Evolutionary conservation across 2,888 invertebrate genomes (phyloP).

Genomic region (Drosophila paranaensis): DNA sequence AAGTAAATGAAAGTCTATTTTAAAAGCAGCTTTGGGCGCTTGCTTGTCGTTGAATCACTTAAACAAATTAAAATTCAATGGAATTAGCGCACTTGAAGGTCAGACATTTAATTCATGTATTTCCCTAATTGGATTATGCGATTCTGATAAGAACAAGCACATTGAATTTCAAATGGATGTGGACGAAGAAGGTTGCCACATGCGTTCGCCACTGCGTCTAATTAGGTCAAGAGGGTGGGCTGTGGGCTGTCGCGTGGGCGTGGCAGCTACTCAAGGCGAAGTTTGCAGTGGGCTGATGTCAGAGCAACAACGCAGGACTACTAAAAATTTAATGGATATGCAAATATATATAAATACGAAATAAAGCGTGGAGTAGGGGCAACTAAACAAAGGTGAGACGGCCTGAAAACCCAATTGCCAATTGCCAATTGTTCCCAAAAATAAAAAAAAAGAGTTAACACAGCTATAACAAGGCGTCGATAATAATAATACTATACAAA

Average conservation of each 20-base stretch:
- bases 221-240: conserved; percentile 44
- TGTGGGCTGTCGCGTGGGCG: background rate
- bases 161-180: conserved; percentile 43
- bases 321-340: conserved; percentile 73
- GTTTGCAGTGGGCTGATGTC: conserved; percentile 61
- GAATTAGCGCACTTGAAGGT: conserved; percentile 23
- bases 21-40: background rate
- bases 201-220: conserved; percentile 50
- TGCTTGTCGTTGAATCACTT: background rate
- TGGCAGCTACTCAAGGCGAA: conserved; percentile 30
- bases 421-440: conserved; percentile 63
- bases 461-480: conserved; percentile 16
- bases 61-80: conserved; percentile 9
- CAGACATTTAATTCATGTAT: conserved; percentile 36
- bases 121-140: conserved; percentile 52
- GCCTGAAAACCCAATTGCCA: conserved; percentile 41
- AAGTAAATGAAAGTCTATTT: background rate
- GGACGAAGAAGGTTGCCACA: conserved; percentile 37
- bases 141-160: conserved; percentile 53
- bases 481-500: conserved; percentile 24
- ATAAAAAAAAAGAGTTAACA: conserved; percentile 25
- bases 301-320: conserved; percentile 48
- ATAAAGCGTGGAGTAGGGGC: conserved; percentile 7
- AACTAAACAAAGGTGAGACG: conserved; percentile 66
- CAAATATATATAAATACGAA: conserved; percentile 59